Percentiles rank a stretch among this genome's conserved stretches.
These are phyloP conservation scores for Hirtodrosophila alboralis DNA, from an alignment of 2,888 invertebrate genomes.

Conservation along the genomic window DNA sequence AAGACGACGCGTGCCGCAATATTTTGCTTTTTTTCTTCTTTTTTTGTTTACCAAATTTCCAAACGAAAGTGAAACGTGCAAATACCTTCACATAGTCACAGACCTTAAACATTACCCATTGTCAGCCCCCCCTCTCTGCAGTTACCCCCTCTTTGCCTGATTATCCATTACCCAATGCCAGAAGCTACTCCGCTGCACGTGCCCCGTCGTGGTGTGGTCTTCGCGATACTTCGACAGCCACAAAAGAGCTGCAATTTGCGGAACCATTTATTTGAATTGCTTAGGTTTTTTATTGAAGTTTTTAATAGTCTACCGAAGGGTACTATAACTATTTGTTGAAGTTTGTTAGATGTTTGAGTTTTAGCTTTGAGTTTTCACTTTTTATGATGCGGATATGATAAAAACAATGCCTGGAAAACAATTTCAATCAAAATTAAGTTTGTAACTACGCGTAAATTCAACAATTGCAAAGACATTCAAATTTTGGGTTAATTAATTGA, in stretches of 20 bases:
- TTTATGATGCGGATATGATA: no score
- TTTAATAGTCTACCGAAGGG: constrained; percentile 3
- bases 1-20: constrained; percentile 49
- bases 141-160: not conserved
- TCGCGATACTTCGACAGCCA: constrained; percentile 20
- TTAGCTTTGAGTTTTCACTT: no score
- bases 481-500: no score
- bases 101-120: constrained; percentile 13
- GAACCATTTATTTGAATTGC: constrained; percentile 30
- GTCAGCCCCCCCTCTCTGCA: no score
- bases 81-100: constrained; percentile 44
- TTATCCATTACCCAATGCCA: constrained; percentile 37
- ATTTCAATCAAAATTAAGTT: no score
- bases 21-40: no score
- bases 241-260: constrained; percentile 32
- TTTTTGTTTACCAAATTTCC: constrained; percentile 14
- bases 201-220: constrained; percentile 38
- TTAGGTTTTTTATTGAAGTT: constrained; percentile 17
- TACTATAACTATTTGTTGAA: constrained; percentile 3
- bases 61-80: constrained; percentile 73
- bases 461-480: no score
- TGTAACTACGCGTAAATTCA: no score
- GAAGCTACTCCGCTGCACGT: constrained; percentile 51
- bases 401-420: no score
- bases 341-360: not conserved